Evolutionary conservation across 2,113 vertebrate genomes (phyloP), one percentile per base, ranked within the genome.

Genomic region (Hylia prasina): DNA sequence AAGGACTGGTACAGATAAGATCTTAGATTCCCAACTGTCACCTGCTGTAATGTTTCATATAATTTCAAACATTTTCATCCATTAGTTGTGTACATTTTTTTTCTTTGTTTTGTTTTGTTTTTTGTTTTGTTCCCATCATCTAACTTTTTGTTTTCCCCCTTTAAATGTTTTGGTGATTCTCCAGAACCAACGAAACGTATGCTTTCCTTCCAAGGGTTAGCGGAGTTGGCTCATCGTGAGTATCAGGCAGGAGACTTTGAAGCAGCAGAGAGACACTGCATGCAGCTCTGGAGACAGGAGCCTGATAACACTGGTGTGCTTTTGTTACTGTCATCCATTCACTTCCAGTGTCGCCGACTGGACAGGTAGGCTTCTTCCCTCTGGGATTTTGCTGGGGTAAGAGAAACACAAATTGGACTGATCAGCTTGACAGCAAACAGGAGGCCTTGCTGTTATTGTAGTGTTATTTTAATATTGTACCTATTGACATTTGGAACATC

Each of bases 191-290:
- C 99, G 98, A 99, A 99, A 99, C 99, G 98, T 99, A 98, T 99
- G 98, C 99, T 99, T 99, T 99, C 99, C 98, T 99, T 99, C 99
- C 99, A 99, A 99, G 99, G 99, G 98, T 99, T 99, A 98, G 99
- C 99, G 91, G 99, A 99, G 98, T 98, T 99, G 99, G 99, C 99
- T 97, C 99, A 99, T 97, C 99, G 99, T 73, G 99, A 99, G 97
- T 99, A 99, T 98, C 99, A 99, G 98, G 99, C 99, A 81, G 99
- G 99, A 64, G 99, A 99, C 97, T 99, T 99, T 97, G 99, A 99
- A 98, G 99, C 99, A 84, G 99, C 99, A 63, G 99, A 99, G 97
- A 99, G 99, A 95, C 99, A 99, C 98, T 99, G 99, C 98, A 99
- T 99, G 99, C 99, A 99, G 96, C 98, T 99, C 75, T 99, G 99